A percentile compares a stretch with the other conserved stretches of the same genome.
Evolutionary conservation across 2,888 invertebrate genomes (phyloP).

Genomic region (Plutella xylostella): DNA sequence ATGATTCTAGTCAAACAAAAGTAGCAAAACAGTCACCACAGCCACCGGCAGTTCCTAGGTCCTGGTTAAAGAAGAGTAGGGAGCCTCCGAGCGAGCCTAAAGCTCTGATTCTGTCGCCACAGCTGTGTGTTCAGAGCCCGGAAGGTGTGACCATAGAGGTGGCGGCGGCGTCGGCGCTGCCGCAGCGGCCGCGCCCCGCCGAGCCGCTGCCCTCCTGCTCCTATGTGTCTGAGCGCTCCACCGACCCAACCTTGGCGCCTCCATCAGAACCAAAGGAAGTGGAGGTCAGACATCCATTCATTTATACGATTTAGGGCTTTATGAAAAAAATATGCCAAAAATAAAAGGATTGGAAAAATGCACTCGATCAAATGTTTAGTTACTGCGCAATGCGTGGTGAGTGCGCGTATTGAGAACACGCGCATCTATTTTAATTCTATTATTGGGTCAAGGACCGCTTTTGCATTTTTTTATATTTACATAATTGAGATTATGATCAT

Average conservation of each 20-base stretch:
- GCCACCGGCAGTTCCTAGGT: slow-evolving; percentile 54
- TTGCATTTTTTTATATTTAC: slow-evolving; percentile 19
- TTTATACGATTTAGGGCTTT: neutral
- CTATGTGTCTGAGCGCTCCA: slow-evolving; percentile 29
- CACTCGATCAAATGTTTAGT: slow-evolving; percentile 14
- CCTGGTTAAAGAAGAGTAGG: slow-evolving; percentile 39
- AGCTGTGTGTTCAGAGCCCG: slow-evolving; percentile 43
- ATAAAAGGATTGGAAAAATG: neutral
- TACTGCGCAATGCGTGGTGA: slow-evolving; percentile 43
- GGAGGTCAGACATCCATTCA: slow-evolving; percentile 47
- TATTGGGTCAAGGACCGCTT: slow-evolving; percentile 53
- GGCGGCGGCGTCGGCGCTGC: slow-evolving; percentile 10
- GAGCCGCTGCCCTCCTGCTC: slow-evolving; percentile 58
- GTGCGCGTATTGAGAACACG: slow-evolving; percentile 49
- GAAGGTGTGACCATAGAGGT: slow-evolving; percentile 21
- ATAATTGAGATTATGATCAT: neutral
- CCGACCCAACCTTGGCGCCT: slow-evolving; percentile 39
- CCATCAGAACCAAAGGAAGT: slow-evolving; percentile 54
- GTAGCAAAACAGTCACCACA: slow-evolving; percentile 32
- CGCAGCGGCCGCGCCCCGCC: slow-evolving; percentile 22
- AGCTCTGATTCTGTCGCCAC: slow-evolving; percentile 32
- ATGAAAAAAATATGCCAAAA: neutral
- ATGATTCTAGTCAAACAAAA: slow-evolving; percentile 24
- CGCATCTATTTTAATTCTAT: slow-evolving; percentile 58
- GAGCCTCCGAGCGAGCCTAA: slow-evolving; percentile 21